Evolutionary conservation across 2,113 vertebrate genomes (phyloP).

Genomic region (Coracopsis vasa): DNA sequence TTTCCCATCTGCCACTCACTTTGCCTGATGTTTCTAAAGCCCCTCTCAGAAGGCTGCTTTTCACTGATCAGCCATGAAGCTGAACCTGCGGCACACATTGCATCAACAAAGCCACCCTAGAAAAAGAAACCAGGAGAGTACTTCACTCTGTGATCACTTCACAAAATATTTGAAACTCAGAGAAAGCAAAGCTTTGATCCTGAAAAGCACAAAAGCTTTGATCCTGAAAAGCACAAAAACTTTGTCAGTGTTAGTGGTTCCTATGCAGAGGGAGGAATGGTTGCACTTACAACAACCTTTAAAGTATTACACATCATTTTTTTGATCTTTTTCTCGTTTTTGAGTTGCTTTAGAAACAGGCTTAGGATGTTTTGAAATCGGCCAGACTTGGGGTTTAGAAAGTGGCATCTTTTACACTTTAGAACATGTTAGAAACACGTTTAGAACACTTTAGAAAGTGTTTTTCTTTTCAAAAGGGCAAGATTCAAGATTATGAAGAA

Average conservation of each 20-base stretch:
- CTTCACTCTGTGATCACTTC: not conserved
- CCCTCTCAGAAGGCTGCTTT: slow-evolving; percentile 7
- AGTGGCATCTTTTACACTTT: not conserved
- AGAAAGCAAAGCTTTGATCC: not conserved
- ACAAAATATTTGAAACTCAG: not conserved
- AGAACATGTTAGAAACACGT: not conserved
- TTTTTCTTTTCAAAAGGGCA: not conserved
- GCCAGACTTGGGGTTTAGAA: not conserved
- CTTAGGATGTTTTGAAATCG: not conserved
- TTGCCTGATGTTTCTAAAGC: slow-evolving; percentile 14
- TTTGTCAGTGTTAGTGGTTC: not conserved
- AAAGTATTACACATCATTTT: not conserved
- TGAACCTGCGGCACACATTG: slow-evolving; percentile 25
- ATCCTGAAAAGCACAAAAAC: not conserved
- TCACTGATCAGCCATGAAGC: slow-evolving; percentile 48
- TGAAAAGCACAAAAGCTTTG: not conserved
- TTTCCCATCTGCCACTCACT: slow-evolving; percentile 32
- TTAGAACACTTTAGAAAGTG: not conserved
- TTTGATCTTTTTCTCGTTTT: not conserved
- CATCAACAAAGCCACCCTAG: not conserved
- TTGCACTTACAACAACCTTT: not conserved
- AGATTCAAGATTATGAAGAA: not conserved
- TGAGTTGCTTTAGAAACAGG: not conserved
- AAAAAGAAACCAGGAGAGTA: not conserved
- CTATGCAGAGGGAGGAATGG: not conserved